A percentile compares a stretch with the other conserved stretches of the same genome.
phyloP scores from a whole-genome alignment of 1,140 invertebrate species.

The Microplitis mediator region DNA sequence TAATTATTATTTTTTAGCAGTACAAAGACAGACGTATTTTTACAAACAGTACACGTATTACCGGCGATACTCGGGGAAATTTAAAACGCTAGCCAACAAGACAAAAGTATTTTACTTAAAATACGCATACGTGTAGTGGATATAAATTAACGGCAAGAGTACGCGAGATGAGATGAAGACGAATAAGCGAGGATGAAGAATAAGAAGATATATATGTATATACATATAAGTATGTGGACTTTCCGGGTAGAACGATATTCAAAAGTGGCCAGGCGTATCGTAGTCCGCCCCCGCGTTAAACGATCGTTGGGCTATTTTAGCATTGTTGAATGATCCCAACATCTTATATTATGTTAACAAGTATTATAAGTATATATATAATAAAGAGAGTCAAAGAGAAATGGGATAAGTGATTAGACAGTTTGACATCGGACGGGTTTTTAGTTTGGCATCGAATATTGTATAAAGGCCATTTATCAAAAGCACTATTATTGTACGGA shows the following conservation, averaged over 20 bases:
- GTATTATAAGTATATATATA: neutral
- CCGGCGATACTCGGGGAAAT: too few relatives aligned
- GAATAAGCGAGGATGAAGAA: neutral
- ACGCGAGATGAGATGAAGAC: neutral
- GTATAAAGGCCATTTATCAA: neutral
- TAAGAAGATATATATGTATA: neutral
- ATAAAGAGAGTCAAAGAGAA: neutral
- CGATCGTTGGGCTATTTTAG: slow-evolving; percentile 39
- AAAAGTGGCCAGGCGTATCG: slow-evolving; percentile 22
- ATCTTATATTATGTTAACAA: neutral
- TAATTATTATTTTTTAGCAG: too few relatives aligned
- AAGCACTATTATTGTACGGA: neutral
- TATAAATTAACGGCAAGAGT: neutral
- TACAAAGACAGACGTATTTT: too few relatives aligned
- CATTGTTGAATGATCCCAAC: slow-evolving; percentile 5
- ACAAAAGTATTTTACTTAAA: too few relatives aligned
- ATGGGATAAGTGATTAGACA: neutral
- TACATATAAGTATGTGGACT: slow-evolving; percentile 10
- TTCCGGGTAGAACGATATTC: neutral
- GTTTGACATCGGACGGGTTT: too few relatives aligned
- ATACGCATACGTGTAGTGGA: too few relatives aligned
- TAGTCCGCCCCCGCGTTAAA: slow-evolving; percentile 33
- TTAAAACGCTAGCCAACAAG: too few relatives aligned
- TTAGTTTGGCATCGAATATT: neutral
- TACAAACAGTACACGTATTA: too few relatives aligned